Conservation (phyloP, 2,888 invertebrate species). For the Bombylius discolor region DNA sequence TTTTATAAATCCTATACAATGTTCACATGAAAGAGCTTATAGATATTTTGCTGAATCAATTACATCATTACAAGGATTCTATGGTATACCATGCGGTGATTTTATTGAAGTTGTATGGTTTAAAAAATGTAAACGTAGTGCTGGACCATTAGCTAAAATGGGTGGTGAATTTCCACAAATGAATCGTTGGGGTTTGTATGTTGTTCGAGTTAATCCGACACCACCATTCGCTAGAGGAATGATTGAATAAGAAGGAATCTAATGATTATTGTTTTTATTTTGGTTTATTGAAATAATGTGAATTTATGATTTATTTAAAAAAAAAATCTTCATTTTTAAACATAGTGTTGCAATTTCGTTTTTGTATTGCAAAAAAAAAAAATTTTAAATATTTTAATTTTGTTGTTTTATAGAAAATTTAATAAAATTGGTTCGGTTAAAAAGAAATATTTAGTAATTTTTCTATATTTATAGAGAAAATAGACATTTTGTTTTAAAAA, state of each 20-base stretch:
- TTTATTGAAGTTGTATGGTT: not conserved
- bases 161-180: slow-evolving; percentile 1
- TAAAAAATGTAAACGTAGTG: not conserved
- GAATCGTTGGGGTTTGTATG: not conserved
- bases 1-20: slow-evolving; percentile 31
- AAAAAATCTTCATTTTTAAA: too few relatives aligned
- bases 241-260: not conserved
- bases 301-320: too few relatives aligned
- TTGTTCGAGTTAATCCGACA: not conserved
- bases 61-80: not conserved
- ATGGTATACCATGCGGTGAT: not conserved
- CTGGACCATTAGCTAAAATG: not conserved
- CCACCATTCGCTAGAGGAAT: not conserved
- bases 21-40: slow-evolving; percentile 37
- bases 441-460: too few relatives aligned
- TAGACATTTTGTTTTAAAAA: too few relatives aligned
- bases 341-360: too few relatives aligned
- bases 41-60: slow-evolving; percentile 38
- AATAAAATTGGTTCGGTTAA: too few relatives aligned
- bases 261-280: too few relatives aligned
- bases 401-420: too few relatives aligned
- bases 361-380: too few relatives aligned
- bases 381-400: too few relatives aligned
- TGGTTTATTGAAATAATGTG: too few relatives aligned
- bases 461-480: too few relatives aligned